Base-by-base conservation (phyloP, 2,797 vertebrate genomes). In the Enteromius radiatus region DNA sequence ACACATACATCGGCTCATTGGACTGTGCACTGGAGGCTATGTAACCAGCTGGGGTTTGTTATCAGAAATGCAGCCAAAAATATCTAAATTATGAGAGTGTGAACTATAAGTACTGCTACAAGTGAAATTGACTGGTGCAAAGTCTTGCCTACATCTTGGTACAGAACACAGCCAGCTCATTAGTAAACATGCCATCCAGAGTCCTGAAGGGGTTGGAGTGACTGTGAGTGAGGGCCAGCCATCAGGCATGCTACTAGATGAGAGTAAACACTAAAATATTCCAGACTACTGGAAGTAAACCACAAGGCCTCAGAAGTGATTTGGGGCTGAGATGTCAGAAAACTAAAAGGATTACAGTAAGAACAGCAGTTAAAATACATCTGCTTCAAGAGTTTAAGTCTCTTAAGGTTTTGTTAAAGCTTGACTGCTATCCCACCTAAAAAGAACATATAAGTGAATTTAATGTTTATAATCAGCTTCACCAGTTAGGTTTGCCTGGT, bases 281-380 rank as follows among this genome's bases (percentile, higher is more conserved):
- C 78, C 78, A 85, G 78, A 78, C 56, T 76, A 87, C 81, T 81
- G 81, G 75, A 82, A 49, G 67, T 82, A 65, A 76, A 84, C 59
- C 41, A 31, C 59, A 74, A 33, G 12, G 67, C 82, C 59, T 83
- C 67, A 43, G 45, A 49, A 43, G 65, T 21, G n/a, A 59, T 81
- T 73, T 67, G 14, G 38, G 63, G 59, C 23, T 15, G 11, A 73
- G 43, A 82, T 76, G 52, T 70, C 49, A 76, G 81, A 81, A 80
- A 64, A 54, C 15, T 28, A 5, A 69, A 54, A 23, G 67, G 17
- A 31, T 49, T 31, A 73, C 45, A 82, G 61, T 21, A 54, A 21
- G n/a, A 69, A 68, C 9, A 43, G 4, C 26, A 56, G 9, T 61
- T 81, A 28, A 81, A 49, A 49, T 38, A 81, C 41, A 73, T 80